Evolutionary conservation across 2,888 invertebrate genomes (phyloP).

Genomic region (Lordiphosa fenestrarum): DNA sequence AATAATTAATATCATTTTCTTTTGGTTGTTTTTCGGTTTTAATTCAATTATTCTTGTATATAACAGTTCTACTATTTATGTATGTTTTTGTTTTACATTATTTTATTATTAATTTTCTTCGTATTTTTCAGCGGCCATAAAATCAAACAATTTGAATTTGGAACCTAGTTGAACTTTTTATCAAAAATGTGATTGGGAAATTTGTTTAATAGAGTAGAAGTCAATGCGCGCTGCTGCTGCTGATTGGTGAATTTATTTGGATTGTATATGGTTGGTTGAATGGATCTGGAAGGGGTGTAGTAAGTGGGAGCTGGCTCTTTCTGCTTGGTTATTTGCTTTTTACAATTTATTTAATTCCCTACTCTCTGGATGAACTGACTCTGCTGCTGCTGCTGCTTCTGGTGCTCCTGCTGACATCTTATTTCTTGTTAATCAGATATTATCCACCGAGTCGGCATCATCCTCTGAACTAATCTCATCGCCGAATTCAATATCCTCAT

Average conservation of each 20-base stretch:
- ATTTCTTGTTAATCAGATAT: slow-evolving; percentile 81
- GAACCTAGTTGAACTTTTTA: slow-evolving; percentile 29
- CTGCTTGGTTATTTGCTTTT: slow-evolving; percentile 42
- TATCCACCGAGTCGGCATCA: slow-evolving; percentile 89
- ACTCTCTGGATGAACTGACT: slow-evolving; percentile 32
- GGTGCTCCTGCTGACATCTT: slow-evolving; percentile 8
- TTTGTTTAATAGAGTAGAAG: slow-evolving; percentile 7
- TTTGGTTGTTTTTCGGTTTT: slow-evolving; percentile 30
- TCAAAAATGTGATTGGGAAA: slow-evolving; percentile 14
- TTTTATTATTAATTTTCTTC: slow-evolving; percentile 11
- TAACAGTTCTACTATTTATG: slow-evolving; percentile 36
- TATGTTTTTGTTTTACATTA: slow-evolving; percentile 34
- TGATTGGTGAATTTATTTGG: slow-evolving; percentile 7
- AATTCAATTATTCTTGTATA: slow-evolving; percentile 47
- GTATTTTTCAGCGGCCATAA: slow-evolving; percentile 31
- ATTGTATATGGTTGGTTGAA: slow-evolving; percentile 11
- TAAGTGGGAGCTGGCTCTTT: slow-evolving; percentile 10
- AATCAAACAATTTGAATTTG: slow-evolving; percentile 45
- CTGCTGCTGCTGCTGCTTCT: slow-evolving; percentile 18
- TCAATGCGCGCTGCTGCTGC: slow-evolving; percentile 17
- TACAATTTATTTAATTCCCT: slow-evolving; percentile 70
- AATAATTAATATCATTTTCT: slow-evolving; percentile 56
- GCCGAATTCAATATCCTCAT: slow-evolving; percentile 98
- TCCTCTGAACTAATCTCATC: slow-evolving; percentile 96
- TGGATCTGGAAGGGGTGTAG: slow-evolving; percentile 10